These are phyloP conservation scores for Ursus arctos DNA, from an alignment of 2,113 vertebrate species.

Conservation along the genomic window DNA sequence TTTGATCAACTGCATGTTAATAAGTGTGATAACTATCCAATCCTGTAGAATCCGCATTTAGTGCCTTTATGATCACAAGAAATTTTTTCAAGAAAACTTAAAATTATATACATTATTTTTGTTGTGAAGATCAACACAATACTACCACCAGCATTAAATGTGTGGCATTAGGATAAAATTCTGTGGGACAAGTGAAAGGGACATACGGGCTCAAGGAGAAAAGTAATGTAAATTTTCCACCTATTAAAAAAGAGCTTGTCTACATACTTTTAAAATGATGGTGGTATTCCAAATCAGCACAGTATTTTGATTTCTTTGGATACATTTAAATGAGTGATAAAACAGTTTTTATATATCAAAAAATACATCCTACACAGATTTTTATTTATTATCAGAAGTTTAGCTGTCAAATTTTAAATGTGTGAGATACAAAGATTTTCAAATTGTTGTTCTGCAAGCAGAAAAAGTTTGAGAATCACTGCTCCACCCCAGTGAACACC, in stretches of 20 bases:
- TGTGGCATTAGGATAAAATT: conserved; percentile 10
- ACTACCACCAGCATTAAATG: neutral
- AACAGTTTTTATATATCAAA: neutral
- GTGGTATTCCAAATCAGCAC: neutral
- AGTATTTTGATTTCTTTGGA: neutral
- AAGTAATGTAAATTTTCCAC: neutral
- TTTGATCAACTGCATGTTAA: conserved; percentile 33
- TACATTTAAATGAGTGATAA: neutral
- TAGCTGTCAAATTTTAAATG: conserved; percentile 11
- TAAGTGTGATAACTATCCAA: neutral
- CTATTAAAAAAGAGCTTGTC: neutral
- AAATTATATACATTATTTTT: conserved; percentile 12
- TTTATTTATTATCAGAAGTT: conserved; percentile 29
- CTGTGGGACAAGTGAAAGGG: neutral
- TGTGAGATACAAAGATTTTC: neutral
- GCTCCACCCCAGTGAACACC: neutral
- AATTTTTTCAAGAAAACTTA: conserved; percentile 46
- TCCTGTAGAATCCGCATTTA: neutral
- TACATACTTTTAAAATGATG: conserved; percentile 13
- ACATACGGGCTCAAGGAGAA: neutral
- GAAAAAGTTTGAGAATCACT: conserved; percentile 28
- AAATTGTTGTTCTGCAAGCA: neutral
- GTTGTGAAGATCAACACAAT: neutral
- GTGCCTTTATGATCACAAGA: conserved; percentile 12
- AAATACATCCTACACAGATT: conserved; percentile 20